Percentiles rank a stretch among this genome's conserved stretches.
These are phyloP conservation scores for Paracanthobrama guichenoti DNA, from an alignment of 2,113 vertebrate species.

Conservation along the genomic window DNA sequence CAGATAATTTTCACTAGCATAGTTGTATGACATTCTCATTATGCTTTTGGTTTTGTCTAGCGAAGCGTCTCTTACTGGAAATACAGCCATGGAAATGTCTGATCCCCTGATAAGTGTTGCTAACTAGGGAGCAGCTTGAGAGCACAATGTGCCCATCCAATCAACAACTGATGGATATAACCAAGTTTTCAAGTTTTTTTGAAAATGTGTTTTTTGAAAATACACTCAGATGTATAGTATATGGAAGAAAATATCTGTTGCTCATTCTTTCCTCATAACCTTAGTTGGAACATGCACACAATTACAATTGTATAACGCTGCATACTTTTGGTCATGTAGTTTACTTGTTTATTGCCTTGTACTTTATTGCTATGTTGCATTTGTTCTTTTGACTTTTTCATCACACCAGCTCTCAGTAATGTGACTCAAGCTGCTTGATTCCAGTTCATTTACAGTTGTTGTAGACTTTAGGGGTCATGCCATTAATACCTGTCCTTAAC, in stretches of 20 bases:
- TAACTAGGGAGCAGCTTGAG: background rate
- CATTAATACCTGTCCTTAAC: slow-evolving; percentile 1
- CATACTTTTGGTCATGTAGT: background rate
- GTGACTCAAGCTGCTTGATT: background rate
- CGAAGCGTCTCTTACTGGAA: background rate
- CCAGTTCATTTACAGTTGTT: background rate
- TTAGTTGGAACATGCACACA: background rate
- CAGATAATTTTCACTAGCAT: background rate
- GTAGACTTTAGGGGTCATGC: background rate
- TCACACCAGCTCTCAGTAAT: background rate
- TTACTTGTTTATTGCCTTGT: background rate
- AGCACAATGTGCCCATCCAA: background rate
- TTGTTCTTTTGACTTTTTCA: background rate
- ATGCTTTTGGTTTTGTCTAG: background rate
- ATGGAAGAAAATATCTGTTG: background rate
- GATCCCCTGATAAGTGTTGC: background rate
- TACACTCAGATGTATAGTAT: background rate
- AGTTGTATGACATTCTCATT: background rate
- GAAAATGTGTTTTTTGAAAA: background rate
- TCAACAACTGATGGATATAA: background rate
- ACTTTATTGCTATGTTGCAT: background rate
- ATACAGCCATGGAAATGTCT: too few species aligned
- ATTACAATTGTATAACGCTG: too few species aligned
- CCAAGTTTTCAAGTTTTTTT: background rate
- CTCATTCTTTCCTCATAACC: background rate